These are phyloP conservation scores for Anhinga rufa DNA, from an alignment of 2,113 vertebrate species.

Conservation along the genomic window DNA sequence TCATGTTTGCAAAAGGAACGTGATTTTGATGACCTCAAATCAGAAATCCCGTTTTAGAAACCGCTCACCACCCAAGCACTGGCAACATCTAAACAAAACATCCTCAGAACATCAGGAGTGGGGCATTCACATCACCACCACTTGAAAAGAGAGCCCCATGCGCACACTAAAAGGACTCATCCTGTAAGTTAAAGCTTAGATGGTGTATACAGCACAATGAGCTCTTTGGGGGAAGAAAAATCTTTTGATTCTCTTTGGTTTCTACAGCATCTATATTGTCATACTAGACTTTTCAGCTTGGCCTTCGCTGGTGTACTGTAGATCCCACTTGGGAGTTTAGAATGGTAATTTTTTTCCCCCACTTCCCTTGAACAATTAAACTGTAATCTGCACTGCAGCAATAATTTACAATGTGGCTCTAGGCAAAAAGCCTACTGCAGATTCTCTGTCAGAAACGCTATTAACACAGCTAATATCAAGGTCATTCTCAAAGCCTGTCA, in stretches of 20 bases:
- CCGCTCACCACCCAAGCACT: background rate
- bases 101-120: background rate
- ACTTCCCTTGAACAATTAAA: conserved; percentile 3
- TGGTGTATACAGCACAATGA: background rate
- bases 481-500: conserved; percentile 40
- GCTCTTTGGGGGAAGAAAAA: background rate
- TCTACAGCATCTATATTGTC: background rate
- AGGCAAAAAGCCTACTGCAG: conserved; percentile 33
- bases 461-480: conserved; percentile 45
- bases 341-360: background rate
- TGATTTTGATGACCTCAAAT: background rate
- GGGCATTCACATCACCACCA: background rate
- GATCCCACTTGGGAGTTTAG: background rate
- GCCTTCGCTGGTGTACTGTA: background rate
- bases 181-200: fast-evolving
- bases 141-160: background rate
- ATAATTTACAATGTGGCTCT: conserved; percentile 10
- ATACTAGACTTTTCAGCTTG: background rate
- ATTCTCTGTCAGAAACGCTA: conserved; percentile 26
- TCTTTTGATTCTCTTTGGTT: background rate
- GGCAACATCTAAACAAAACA: background rate
- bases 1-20: background rate
- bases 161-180: too few relatives aligned
- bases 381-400: conserved; percentile 24
- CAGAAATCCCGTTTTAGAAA: background rate